Base-by-base conservation (phyloP, 2,888 invertebrate genomes). In the Tryphoninae sp. region DNA sequence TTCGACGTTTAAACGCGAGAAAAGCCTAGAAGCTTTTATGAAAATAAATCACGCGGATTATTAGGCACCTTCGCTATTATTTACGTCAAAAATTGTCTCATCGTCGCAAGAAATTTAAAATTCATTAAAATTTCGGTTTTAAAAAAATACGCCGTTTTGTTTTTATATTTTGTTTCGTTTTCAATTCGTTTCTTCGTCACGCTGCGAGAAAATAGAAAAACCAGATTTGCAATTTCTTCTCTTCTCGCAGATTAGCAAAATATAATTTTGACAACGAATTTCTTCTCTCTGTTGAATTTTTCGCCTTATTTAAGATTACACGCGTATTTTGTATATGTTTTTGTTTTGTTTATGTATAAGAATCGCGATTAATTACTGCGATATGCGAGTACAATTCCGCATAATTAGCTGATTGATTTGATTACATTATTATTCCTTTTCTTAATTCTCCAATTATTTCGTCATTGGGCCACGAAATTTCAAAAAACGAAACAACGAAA, bases 21-120 rank as follows among this genome's bases (percentile, higher is more conserved):
- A 19, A 19, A 69, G 40, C 58, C 49, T 55, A 68, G 53, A 23
- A 49, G 22, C 53, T 61, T 55, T 86, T 88, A 89, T 59, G 88
- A 89, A 89, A 89, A 89, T 89, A 89, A 87, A 86, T 84, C 83
- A 84, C 83, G 42, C 84, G 83, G 83, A 26, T 78, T 82, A 84
- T 76, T 69, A 84, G 84, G 85, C 82, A 86, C 85, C 83, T 64
- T 83, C 78, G 81, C 80, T 82, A 68, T 80, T 82, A 76, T 68
- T 42, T 45, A 42, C 40, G 6, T 58, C 1, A 55, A 16, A 16
- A 55, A 19, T 55, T 55, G 45, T 71, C 68, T 49, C 62, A 78
- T 42, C 16, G 16, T 45, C 45, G 16, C 13, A 22, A 19, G 6
- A 33, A 33, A 6, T 6, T 33, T 33, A 33, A 33, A 33, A 33